Evolutionary conservation across 1,140 invertebrate species (phyloP), one percentile per base, ranked within the genome.

Genomic region (Ceratitis capitata): DNA sequence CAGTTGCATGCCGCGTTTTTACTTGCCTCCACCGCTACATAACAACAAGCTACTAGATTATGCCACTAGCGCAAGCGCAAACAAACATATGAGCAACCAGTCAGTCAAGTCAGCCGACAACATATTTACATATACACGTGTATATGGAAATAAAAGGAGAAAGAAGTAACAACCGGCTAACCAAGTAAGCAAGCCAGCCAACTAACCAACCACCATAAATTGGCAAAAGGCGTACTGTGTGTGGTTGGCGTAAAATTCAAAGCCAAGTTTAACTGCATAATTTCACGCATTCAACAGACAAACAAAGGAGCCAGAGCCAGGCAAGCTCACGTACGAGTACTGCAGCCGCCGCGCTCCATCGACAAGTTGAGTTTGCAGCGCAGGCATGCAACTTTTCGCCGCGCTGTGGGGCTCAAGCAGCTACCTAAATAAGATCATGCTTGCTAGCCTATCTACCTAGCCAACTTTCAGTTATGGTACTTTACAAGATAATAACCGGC

Each of bases 221-320:
- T 45, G 35, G 39, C 69, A 78, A 78, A 47, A 61, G 4, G 69
- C 32, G 23, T 9, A 45, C n/a, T n/a, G n/a, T n/a, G n/a, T n/a
- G n/a, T n/a, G n/a, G n/a, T n/a, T 78, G 45, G 69, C 69, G 69
- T 78, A 42, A 78, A 78, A 78, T 78, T 78, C 69, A 78, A 78
- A 78, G 69, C 69, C 69, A 78, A 78, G 69, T 78, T 78, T 78
- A 78, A 78, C 29, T 78, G 69, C 42, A 78, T 78, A 78, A 78
- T 78, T 78, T 78, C 69, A 78, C 39, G 69, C 69, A 78, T 45
- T 7, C 39, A 42, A 6, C 35, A 39, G 26, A 2, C 56, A 61
- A 61, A 29, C 23, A 61, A 19, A 12, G 14, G 14, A 49, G 14
- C 47, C 47, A 49, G 14, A 49, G 10, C 39, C 35, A 78, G 45